Evolutionary conservation across 1,140 invertebrate species (phyloP).

Genomic region (Lepidotrigona ventralis): DNA sequence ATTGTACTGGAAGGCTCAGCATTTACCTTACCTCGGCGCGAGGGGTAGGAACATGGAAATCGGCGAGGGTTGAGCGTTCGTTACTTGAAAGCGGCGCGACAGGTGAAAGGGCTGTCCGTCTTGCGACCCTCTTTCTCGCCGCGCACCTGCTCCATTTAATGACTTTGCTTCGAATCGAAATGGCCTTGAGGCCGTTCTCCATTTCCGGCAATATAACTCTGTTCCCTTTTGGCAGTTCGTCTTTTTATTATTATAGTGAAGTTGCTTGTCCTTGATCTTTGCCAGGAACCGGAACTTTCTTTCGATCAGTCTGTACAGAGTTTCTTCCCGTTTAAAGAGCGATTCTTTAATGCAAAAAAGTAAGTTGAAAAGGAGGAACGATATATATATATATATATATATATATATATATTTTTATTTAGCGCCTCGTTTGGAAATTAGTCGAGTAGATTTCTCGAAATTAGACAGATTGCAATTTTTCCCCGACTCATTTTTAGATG

Average conservation of each 20-base stretch:
- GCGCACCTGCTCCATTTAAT: constrained; percentile 60
- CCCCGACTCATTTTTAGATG: no score
- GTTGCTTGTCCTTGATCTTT: constrained; percentile 10
- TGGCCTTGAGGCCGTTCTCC: constrained; percentile 36
- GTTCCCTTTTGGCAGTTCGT: background rate
- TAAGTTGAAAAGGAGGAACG: no score
- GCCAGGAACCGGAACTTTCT: background rate
- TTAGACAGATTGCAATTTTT: no score
- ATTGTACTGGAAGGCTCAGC: constrained; percentile 67
- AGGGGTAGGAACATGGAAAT: constrained; percentile 62
- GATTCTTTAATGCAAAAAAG: no score
- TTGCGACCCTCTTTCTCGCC: constrained; percentile 33
- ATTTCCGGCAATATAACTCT: constrained; percentile 33
- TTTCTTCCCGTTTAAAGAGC: no score
- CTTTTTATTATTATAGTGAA: no score
- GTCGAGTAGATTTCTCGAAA: no score
- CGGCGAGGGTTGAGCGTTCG: constrained; percentile 61
- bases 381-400: no score
- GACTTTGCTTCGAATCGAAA: constrained; percentile 51
- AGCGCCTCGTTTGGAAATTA: no score
- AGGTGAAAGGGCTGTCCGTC: constrained; percentile 56
- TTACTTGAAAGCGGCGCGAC: constrained; percentile 51
- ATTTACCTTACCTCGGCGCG: constrained; percentile 49
- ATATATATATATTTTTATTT: no score
- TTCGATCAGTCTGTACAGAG: background rate